phyloP scores from a whole-genome alignment of 2,888 invertebrate genomes.

The Nymphalis urticae region DNA sequence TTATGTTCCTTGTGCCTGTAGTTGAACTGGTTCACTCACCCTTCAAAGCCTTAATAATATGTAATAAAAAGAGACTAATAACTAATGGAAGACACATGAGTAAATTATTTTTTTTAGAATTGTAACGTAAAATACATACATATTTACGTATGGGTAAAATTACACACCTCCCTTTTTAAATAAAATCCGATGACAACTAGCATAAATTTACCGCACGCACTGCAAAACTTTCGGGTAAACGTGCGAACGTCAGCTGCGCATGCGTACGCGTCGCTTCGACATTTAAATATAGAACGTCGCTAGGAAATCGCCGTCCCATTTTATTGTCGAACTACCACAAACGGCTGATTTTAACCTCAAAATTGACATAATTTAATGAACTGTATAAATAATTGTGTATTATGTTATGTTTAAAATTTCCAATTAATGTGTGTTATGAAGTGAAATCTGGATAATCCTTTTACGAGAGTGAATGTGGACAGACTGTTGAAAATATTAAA shows the following conservation, averaged over 20 bases:
- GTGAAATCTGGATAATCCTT: slow-evolving; percentile 48
- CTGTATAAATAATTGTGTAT: slow-evolving; percentile 18
- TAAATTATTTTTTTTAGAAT: no score
- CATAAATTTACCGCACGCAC: slow-evolving; percentile 30
- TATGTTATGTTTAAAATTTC: slow-evolving; percentile 15
- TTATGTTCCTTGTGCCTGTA: no score
- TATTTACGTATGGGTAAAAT: neutral
- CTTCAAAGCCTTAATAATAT: no score
- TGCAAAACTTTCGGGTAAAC: slow-evolving; percentile 9
- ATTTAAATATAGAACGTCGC: slow-evolving; percentile 76
- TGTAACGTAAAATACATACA: no score
- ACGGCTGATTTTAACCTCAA: slow-evolving; percentile 55
- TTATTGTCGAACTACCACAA: slow-evolving; percentile 63
- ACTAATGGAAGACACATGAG: no score
- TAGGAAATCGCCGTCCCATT: slow-evolving; percentile 65
- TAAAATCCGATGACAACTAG: slow-evolving; percentile 14
- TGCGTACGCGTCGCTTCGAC: slow-evolving; percentile 65
- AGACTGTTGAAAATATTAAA: slow-evolving; percentile 39
- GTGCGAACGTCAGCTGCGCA: slow-evolving; percentile 57
- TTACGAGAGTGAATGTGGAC: slow-evolving; percentile 40
- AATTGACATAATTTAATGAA: slow-evolving; percentile 32
- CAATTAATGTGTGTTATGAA: slow-evolving; percentile 35
- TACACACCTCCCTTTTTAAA: neutral
- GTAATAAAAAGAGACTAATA: no score
- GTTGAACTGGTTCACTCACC: no score